These are phyloP conservation scores for Muscina levida DNA, from an alignment of 2,888 invertebrate genomes.

Conservation along the genomic window DNA sequence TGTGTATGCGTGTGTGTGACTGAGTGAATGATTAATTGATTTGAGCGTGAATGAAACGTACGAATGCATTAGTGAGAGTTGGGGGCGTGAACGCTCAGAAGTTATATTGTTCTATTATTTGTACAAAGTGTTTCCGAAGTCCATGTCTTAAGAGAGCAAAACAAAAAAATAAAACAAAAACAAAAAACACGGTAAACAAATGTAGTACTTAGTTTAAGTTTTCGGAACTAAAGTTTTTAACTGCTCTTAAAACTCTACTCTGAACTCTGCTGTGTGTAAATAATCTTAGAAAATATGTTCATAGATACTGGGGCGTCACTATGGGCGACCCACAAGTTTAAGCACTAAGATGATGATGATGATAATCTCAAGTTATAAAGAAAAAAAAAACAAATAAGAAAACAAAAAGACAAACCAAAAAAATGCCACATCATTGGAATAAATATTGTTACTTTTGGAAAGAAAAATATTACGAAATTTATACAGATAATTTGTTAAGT, in stretches of 20 bases:
- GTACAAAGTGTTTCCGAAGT: conserved; percentile 24
- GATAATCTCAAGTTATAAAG: background rate
- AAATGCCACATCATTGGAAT: background rate
- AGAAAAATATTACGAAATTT: too few species aligned
- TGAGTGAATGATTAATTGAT: conserved; percentile 20
- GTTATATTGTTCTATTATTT: conserved; percentile 26
- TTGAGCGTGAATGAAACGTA: background rate
- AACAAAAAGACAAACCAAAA: background rate
- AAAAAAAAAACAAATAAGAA: background rate
- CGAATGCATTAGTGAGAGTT: background rate
- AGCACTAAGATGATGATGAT: conserved; percentile 19
- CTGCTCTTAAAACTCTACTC: conserved; percentile 4
- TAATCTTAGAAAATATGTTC: conserved; percentile 30
- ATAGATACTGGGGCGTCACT: conserved; percentile 2
- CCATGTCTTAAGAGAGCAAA: conserved; percentile 27
- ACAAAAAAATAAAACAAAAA: too few species aligned
- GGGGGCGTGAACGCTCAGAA: too few species aligned
- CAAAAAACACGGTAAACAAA: conserved; percentile 19
- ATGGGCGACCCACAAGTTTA: conserved; percentile 1
- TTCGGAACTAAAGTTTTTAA: conserved; percentile 35
- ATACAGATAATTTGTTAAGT: too few species aligned
- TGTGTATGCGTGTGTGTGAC: conserved; percentile 4
- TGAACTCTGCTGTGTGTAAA: conserved; percentile 30
- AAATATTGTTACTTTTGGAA: background rate
- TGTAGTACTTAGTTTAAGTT: conserved; percentile 37